Base-by-base conservation (phyloP, 2,113 vertebrate species). In the Tachycineta bicolor region DNA sequence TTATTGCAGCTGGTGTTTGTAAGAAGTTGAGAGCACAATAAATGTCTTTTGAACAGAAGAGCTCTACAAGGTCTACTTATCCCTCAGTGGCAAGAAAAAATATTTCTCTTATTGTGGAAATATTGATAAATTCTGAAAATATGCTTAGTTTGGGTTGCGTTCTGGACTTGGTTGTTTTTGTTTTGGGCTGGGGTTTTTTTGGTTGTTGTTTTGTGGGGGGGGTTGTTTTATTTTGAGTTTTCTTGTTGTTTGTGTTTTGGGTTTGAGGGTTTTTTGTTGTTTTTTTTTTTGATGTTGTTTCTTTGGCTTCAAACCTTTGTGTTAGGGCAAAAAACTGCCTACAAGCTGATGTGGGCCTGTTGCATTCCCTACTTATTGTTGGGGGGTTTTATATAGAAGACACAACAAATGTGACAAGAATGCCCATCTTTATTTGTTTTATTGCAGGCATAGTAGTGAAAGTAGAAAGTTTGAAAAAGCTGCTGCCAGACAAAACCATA, bases 91-190 rank as follows among this genome's bases (percentile, higher is more conserved):
- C 28, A 87, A 75, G 37, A 69, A 85, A 68, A 68, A 85, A 6
- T 24, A 14, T 58, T 68, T 78, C 12, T 70, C 8, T 24, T 79
- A 22, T 17, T 24, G 29, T 70, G 25, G 5, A 14, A 71, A 6
- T 16, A 11, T 47, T 89, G 73, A 43, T 50, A 71, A 59, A 67
- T 67, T 68, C 22, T 50, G 47, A 77, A 82, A 46, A 63, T 63
- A 25, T 13, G 26, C 41, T 78, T 78, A 9, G 13, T 7, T 60
- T 68, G 4, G 0, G 7, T 56, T 25, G 9, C 0, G 0, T 44
- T 50, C 14, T 52, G 21, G 10, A 8, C 31, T 47, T 52, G 31
- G 20, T 14, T 43, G 18, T 4, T 64, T 46, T 71, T 9, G 11
- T 6, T 33, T 62, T 34, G 4, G 6, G 41, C 14, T 41, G 41